Percentiles rank a stretch among this genome's conserved stretches.
phyloP scores from a whole-genome alignment of 92 coral and sea anemone species.

The Porites evermanni region DNA sequence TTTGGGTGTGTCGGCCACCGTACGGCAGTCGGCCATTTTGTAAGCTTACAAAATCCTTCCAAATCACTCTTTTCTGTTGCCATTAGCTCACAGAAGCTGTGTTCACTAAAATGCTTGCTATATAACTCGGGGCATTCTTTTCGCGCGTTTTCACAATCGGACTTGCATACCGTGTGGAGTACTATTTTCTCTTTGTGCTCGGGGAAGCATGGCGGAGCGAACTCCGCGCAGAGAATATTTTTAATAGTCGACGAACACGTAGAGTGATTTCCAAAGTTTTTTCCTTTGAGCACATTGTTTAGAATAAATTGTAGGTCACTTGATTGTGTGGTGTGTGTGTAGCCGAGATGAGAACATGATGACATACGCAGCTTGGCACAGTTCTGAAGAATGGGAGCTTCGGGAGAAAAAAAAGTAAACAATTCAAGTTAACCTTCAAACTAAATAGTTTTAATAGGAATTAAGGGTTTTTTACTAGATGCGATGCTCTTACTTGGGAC shows the following conservation, averaged over 20 bases:
- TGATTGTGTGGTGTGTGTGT: conserved; percentile 54
- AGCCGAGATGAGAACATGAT: conserved; percentile 65
- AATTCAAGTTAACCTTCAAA: neutral
- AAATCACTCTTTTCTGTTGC: conserved; percentile 48
- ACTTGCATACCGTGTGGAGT: conserved; percentile 67
- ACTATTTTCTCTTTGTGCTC: conserved; percentile 54
- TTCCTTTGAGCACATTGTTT: conserved; percentile 29
- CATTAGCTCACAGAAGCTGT: conserved; percentile 60
- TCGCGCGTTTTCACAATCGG: conserved; percentile 60
- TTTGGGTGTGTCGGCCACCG: conserved; percentile 52
- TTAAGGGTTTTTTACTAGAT: no score
- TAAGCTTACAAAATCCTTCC: conserved; percentile 62
- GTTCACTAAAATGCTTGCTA: conserved; percentile 17
- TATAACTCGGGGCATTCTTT: conserved; percentile 54
- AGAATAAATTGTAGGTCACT: conserved; percentile 14
- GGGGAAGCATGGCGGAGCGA: conserved; percentile 74
- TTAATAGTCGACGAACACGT: conserved; percentile 51
- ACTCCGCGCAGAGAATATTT: conserved; percentile 72
- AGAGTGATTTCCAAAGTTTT: conserved; percentile 45
- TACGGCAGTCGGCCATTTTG: conserved; percentile 73
- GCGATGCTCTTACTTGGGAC: no score
- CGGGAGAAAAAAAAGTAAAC: neutral
- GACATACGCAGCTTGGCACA: conserved; percentile 64
- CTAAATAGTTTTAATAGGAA: no score
- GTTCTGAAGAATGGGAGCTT: conserved; percentile 61